Base-by-base conservation (phyloP, 1,140 invertebrate species). In the Ladona fulva region DNA sequence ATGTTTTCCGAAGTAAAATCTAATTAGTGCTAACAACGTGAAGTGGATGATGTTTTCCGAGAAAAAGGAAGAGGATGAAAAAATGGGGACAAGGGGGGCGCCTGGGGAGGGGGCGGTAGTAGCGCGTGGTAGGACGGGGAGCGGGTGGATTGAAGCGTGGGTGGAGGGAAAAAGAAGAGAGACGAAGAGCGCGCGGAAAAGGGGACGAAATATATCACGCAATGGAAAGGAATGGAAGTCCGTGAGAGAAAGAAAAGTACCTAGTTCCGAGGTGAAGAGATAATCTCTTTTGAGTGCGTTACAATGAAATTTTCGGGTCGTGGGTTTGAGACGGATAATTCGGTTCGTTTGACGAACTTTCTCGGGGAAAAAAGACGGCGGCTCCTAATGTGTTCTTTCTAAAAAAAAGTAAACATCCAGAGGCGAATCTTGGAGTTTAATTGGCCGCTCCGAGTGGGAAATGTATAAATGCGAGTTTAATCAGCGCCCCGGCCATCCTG, bases 1-100 rank as follows among this genome's bases (percentile, higher is more conserved):
- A 66, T 66, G 52, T 66, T 66, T 66, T 66, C 52, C 52, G 52
- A 66, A 66, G 52, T 66, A 66, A 66, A 66, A 66, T 66, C 52
- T 66, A 66, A 66, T 66, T 66, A 66, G 52, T 16, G 52, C 52
- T 66, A 66, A 66, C 52, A 66, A 66, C 52, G 16, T 66, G 52
- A 66, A 66, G 52, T 66, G 52, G 52, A 66, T 66, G 52, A 66
- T 66, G 52, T 66, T 66, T 22, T 22, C 52, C 16, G 52, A 66
- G 52, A 12, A 66, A 66, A 19, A 19, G 19, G 44, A 19, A 10
- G 44, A 66, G 52, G 16, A 16, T 19, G 52, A 66, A 22, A 66
- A 66, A 22, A 66, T 16, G 52, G n/a, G 52, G 52, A 66, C 16
- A 22, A 66, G 52, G n/a, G 52, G 19, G 44, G 19, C 10, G 19